Evolutionary conservation across 1,140 invertebrate genomes (phyloP), one percentile per base, ranked within the genome.

Genomic region (Cardiocondyla obscurior): DNA sequence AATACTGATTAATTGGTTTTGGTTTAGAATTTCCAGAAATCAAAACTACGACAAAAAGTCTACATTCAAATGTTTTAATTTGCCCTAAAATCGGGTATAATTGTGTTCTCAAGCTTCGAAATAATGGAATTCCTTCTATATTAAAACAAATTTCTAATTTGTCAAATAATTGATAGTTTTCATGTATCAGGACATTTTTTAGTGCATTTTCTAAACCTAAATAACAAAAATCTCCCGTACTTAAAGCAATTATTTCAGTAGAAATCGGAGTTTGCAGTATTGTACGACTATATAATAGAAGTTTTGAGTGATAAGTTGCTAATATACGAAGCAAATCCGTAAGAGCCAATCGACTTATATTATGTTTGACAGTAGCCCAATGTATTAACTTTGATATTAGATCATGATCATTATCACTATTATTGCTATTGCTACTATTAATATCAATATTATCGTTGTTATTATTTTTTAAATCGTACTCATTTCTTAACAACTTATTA

Each of bases 111-210:
- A 33, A 22, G 7, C 49, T 70, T 53, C 39, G 33, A 39, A 70
- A 53, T 7, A 70, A 53, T 22, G 19, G 49, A 10, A 70, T 53
- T 8, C 67, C 46, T 36, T 69, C 65, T 51, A 69, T 22, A 51
- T 69, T 69, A 69, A 69, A 69, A 33, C 16, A 33, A 19, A 69
- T 8, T 53, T 53, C 22, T 33, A 69, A 36, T 22, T 30, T 67
- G n/a, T 28, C 8, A 67, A 67, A 67, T 6, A 65, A n/a, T n/a
- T n/a, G n/a, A n/a, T n/a, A n/a, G n/a, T 49, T 67, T 12, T 67
- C 49, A 2, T 5, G 0, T 30, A 14, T 44, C n/a, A n/a, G n/a
- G n/a, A n/a, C n/a, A 30, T 30, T 46, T 46, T 30, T 65, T 25
- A 65, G 2, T 46, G 28, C 6, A 7, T n/a, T 65, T 65, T 51